Evolutionary conservation across 2,113 vertebrate genomes (phyloP), one percentile per base, ranked within the genome.

Genomic region (Hystrix cristata): DNA sequence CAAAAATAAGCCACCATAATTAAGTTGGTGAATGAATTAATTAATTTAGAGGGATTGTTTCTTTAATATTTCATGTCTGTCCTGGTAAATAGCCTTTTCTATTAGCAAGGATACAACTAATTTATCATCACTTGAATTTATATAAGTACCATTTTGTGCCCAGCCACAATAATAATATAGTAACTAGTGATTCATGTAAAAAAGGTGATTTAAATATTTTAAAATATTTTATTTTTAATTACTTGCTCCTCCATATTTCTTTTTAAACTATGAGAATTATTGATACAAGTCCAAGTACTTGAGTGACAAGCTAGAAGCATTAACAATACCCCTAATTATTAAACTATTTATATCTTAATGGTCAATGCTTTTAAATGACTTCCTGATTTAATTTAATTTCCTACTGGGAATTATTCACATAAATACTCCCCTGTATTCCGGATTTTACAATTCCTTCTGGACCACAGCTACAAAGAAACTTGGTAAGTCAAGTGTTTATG

Each of bases 321-420:
- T 64, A 64, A 83, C 1, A 65, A 76, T 43, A 57, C 6, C 19
- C 8, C 2, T n/a, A 71, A 46, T 82, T 53, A 57, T 60, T 1
- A 27, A 67, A 59, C 12, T 21, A 60, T 72, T 89, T 74, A 14
- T 19, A 51, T 67, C 27, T 64, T 93, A 79, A 85, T 31, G 78
- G n/a, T 74, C 2, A 78, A 69, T 80, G n/a, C 5, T 74, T 92
- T 65, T 27, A 94, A 83, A 1, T 67, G 23, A 46, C 72, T 88
- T 94, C 48, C 29, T 74, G 27, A 81, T 76, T 76, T 78, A 62
- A 90, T 67, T 85, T 86, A 34, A 92, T 81, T 94, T 85, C 48
- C 38, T 82, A 87, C 51, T 55, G 29, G 14, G 9, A 92, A 90
- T 14, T 69, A 46, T 69, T 74, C 53, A 69, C 2, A 43, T 0